Evolutionary conservation across 2,113 vertebrate genomes (phyloP).

Genomic region (Pseudonaja textilis): DNA sequence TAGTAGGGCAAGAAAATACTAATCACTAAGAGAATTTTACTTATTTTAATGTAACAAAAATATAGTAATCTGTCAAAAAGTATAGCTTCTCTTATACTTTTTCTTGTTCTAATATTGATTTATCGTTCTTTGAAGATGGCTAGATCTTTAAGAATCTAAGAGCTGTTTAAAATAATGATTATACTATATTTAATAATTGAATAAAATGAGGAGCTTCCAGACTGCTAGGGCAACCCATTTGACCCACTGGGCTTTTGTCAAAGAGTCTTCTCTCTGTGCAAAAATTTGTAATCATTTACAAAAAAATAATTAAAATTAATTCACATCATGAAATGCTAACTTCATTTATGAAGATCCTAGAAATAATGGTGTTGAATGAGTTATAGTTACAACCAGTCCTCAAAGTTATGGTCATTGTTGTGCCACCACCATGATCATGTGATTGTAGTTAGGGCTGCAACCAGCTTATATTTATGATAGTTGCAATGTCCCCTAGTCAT

Average conservation of each 20-base stretch:
- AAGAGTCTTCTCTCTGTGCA: neutral
- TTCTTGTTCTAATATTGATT: neutral
- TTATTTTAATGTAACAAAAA: neutral
- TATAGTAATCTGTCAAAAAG: neutral
- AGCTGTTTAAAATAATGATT: neutral
- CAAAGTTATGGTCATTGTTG: neutral
- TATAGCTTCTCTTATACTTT: neutral
- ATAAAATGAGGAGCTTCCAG: neutral
- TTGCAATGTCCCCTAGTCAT: neutral
- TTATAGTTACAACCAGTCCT: neutral
- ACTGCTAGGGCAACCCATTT: neutral
- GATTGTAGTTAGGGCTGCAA: neutral
- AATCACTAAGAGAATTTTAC: neutral
- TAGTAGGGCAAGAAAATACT: neutral
- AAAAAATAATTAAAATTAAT: neutral
- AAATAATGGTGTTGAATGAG: neutral
- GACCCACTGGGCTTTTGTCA: neutral
- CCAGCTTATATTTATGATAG: neutral
- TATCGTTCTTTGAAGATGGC: neutral
- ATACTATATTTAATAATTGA: neutral
- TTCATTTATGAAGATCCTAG: neutral
- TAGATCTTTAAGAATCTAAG: neutral
- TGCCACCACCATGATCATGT: neutral
- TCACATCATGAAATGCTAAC: neutral
- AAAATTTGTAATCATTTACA: neutral